Base-by-base conservation (phyloP, 2,113 vertebrate genomes). In the Odontesthes bonariensis region DNA sequence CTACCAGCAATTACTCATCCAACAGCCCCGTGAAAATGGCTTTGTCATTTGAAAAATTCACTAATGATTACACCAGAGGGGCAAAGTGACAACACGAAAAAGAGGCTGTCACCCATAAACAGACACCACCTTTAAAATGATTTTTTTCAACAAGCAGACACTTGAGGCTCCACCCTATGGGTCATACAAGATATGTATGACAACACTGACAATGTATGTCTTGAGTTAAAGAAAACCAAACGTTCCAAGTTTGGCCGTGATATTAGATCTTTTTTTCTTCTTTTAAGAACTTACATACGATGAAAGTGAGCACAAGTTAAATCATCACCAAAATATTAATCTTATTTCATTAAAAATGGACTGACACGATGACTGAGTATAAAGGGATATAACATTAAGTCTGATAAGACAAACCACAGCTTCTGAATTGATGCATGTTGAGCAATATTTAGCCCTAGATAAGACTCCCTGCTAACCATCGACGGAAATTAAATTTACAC, bases 351-450 rank as follows among this genome's bases (percentile, higher is more conserved):
- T 27, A 27, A 27, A 27, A 27, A 27, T 3, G 27, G 27, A 55
- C 17, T 32, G 9, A 55, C n/a, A 54, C 14, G n/a, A 31, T 20
- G 8, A 27, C 19, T 54, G 1, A 13, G 35, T 60, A 53, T 17
- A n/a, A 32, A 57, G n/a, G 20, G 46, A 59, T 32, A 33, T 17
- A 57, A 46, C 8, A 20, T 67, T 17, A 69, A 78, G 3, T 12
- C 68, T 54, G 2, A 51, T 68, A 3, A 40, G 32, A 56, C 8
- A 63, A 75, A 78, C 27, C 58, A 55, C 60, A 75, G 32, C n/a
- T 56, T 69, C 19, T 47, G 17, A 49, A 59, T 19, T 32, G 7
- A 52, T 14, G 14, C 14, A 56, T 44, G 44, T 59, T 78, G 49
- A 32, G 38, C 33, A 74, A 80, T 10, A 27, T 13, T 8, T 31